These are phyloP conservation scores for Chrysolina oricalcia DNA, from an alignment of 2,888 invertebrate species.

Conservation along the genomic window DNA sequence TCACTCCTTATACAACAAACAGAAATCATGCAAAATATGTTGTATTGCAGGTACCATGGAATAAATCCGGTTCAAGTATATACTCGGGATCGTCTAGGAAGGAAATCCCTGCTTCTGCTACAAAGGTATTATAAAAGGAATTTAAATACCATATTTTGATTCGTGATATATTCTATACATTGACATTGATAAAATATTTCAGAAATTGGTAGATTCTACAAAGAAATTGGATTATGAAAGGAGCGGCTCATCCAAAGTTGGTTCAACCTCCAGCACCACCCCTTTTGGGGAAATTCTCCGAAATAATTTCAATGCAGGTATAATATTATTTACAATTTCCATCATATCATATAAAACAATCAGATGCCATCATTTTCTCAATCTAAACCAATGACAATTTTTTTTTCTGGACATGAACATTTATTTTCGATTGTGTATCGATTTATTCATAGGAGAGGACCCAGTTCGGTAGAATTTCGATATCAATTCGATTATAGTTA, in stretches of 20 bases:
- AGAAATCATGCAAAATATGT: not conserved
- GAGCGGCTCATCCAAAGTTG: constrained; percentile 59
- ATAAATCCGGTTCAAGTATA: constrained; percentile 49
- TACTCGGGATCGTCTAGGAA: constrained; percentile 50
- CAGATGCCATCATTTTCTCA: too few relatives aligned
- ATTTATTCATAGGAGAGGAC: too few relatives aligned
- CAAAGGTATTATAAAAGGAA: constrained; percentile 45
- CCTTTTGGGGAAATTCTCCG: not conserved
- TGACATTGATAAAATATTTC: constrained; percentile 26
- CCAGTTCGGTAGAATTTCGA: too few relatives aligned
- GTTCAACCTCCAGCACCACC: constrained; percentile 60
- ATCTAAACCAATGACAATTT: too few relatives aligned
- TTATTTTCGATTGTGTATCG: too few relatives aligned
- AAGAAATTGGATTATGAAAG: constrained; percentile 63
- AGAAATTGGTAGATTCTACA: constrained; percentile 61
- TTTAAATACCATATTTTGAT: not conserved
- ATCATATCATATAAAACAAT: too few relatives aligned
- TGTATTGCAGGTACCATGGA: constrained; percentile 52
- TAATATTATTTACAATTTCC: not conserved
- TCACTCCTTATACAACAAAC: not conserved
- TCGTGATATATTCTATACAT: not conserved
- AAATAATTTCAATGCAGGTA: not conserved
- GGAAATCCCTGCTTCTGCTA: constrained; percentile 44
- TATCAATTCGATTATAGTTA: too few relatives aligned
- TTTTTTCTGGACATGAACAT: too few relatives aligned